Evolutionary conservation across 1,140 invertebrate genomes (phyloP).

Genomic region (Eueides isabella): DNA sequence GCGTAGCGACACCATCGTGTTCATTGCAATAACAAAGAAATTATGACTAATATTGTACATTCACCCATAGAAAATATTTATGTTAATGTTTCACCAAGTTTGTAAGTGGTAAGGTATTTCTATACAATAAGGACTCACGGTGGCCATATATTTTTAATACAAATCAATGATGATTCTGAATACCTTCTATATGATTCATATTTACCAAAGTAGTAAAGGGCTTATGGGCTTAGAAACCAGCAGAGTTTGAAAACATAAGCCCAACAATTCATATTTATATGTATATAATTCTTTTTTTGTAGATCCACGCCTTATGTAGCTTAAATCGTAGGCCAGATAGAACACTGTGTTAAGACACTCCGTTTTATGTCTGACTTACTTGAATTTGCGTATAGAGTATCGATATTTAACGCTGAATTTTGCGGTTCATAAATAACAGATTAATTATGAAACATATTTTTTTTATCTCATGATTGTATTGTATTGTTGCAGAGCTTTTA

Average conservation of each 20-base stretch:
- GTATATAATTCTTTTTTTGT: too few species aligned
- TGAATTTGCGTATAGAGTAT: too few species aligned
- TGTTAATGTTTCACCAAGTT: neutral
- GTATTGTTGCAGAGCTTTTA: constrained; percentile 86
- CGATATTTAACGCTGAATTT: too few species aligned
- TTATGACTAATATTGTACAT: constrained; percentile 7
- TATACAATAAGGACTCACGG: neutral
- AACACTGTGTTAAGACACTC: too few species aligned
- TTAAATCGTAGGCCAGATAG: too few species aligned
- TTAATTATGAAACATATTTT: too few species aligned
- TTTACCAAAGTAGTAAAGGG: neutral
- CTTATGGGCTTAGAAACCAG: too few species aligned
- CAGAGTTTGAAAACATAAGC: too few species aligned
- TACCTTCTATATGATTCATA: neutral
- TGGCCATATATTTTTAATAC: neutral
- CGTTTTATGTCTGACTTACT: too few species aligned
- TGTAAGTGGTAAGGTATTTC: constrained; percentile 6
- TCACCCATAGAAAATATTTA: constrained; percentile 9
- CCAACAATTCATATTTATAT: too few species aligned
- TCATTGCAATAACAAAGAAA: constrained; percentile 24
- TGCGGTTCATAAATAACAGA: too few species aligned
- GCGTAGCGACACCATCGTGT: neutral
- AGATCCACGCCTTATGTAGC: too few species aligned
- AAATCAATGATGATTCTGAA: neutral
- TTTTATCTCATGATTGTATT: neutral